Conservation (phyloP, 2,797 vertebrate genomes). For the Sarcoramphus papa region DNA sequence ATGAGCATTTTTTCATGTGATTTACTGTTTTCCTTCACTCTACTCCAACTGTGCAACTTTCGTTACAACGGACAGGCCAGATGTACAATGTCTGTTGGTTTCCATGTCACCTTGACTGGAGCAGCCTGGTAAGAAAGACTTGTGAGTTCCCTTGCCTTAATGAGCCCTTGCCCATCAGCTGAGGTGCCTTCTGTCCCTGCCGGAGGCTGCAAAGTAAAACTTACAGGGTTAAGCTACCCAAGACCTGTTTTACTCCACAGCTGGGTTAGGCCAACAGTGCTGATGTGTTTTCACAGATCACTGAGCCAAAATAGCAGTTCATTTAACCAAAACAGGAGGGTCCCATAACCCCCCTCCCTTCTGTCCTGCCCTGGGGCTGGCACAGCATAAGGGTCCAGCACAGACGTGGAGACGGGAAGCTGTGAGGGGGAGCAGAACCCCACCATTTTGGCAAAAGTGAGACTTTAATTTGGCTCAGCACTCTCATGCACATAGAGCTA, state of each 20-base stretch:
- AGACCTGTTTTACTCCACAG: neutral
- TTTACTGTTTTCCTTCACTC: neutral
- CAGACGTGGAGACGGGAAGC: neutral
- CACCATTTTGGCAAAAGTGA: neutral
- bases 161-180: neutral
- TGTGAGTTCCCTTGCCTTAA: neutral
- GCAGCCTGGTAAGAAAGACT: neutral
- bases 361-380: neutral
- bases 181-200: neutral
- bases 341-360: neutral
- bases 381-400: neutral
- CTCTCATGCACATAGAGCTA: fast-evolving
- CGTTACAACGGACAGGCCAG: neutral
- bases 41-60: neutral
- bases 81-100: neutral
- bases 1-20: neutral
- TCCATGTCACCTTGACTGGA: neutral
- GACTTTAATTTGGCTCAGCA: neutral
- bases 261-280: neutral
- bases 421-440: neutral
- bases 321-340: neutral
- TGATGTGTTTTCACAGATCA: neutral
- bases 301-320: neutral
- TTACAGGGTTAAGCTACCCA: neutral
- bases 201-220: neutral